These are phyloP conservation scores for Sinella curviseta DNA, from an alignment of 1,140 invertebrate species.

Conservation along the genomic window DNA sequence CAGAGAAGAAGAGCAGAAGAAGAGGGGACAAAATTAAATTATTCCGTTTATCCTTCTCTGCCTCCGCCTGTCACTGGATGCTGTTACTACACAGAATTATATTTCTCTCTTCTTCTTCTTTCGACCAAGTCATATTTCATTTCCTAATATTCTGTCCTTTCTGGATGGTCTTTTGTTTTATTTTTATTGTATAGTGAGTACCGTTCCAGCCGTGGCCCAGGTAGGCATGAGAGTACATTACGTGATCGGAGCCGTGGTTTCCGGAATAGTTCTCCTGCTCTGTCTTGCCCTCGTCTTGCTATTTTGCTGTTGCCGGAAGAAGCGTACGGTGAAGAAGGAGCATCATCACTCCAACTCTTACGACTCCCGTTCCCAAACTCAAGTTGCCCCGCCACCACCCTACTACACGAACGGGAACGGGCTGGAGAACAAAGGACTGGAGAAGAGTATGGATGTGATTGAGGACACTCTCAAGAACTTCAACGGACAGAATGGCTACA, in stretches of 20 bases:
- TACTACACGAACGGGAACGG: conserved; percentile 69
- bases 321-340: conserved; percentile 76
- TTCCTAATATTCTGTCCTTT: not conserved
- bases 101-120: not conserved
- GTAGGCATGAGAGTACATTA: conserved; percentile 46
- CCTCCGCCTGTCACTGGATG: not conserved
- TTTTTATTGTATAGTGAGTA: conserved; percentile 38
- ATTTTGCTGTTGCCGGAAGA: conserved; percentile 82
- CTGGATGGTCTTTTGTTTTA: not conserved
- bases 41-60: not conserved
- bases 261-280: conserved; percentile 75
- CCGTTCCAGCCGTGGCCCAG: conserved; percentile 47
- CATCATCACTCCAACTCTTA: conserved; percentile 55
- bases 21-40: not conserved
- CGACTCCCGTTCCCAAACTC: conserved; percentile 74
- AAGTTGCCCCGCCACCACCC: conserved; percentile 78
- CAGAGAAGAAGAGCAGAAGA: not conserved
- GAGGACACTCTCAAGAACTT: conserved; percentile 76
- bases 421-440: conserved; percentile 86
- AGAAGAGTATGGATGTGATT: conserved; percentile 79
- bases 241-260: conserved; percentile 62
- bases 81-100: not conserved
- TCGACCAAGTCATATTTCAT: conserved; percentile 18
- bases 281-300: conserved; percentile 74
- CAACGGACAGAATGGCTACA: conserved; percentile 79